Percentiles rank a stretch among this genome's conserved stretches.
Conservation (phyloP, 2,888 invertebrate species). For the Myopa testacea region DNA sequence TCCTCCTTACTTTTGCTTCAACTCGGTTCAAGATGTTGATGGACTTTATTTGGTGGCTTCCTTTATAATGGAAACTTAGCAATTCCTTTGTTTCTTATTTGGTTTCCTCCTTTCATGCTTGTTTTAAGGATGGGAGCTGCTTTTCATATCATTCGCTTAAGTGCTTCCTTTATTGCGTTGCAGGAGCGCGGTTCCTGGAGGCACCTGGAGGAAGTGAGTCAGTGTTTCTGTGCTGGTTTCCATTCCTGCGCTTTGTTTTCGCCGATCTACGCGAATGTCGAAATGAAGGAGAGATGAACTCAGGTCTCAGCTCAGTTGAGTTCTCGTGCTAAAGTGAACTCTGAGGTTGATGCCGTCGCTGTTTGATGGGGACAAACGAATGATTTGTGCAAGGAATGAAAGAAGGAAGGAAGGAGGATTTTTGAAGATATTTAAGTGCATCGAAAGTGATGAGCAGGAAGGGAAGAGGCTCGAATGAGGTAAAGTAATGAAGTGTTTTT, state of each 20-base stretch:
- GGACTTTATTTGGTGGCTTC: neutral
- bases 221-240: neutral
- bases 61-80: neutral
- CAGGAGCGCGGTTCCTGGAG: neutral
- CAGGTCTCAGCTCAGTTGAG: neutral
- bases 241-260: neutral
- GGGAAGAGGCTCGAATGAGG: too few species aligned
- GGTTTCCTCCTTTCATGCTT: neutral
- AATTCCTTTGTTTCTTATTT: neutral
- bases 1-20: neutral
- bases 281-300: too few species aligned
- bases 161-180: constrained; percentile 21
- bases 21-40: neutral
- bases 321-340: neutral
- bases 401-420: too few species aligned
- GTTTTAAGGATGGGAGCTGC: neutral
- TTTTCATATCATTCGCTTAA: constrained; percentile 28
- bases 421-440: too few species aligned
- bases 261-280: neutral
- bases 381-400: too few species aligned
- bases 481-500: too few species aligned
- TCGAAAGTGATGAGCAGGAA: too few species aligned
- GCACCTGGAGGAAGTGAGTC: neutral
- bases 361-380: too few species aligned
- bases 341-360: neutral